A percentile compares a stretch with the other conserved stretches of the same genome.
Evolutionary conservation across 2,888 invertebrate species (phyloP).

Genomic region (Apoda limacodes): DNA sequence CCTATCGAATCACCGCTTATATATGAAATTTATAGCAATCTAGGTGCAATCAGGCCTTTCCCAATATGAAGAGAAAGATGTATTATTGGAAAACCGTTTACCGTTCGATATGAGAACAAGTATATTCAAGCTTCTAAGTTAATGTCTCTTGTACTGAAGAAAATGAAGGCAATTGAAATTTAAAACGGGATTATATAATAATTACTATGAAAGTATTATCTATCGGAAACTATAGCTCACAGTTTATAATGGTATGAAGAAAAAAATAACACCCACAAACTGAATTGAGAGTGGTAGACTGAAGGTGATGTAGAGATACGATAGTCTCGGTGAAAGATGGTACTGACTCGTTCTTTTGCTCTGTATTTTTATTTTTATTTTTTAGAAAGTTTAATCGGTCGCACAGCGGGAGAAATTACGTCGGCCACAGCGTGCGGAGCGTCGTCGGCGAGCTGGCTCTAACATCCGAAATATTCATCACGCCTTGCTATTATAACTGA

Average conservation of each 20-base stretch:
- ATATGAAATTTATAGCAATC: slow-evolving; percentile 65
- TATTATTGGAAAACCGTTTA: slow-evolving; percentile 55
- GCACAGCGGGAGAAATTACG: slow-evolving; percentile 62
- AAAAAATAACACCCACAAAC: slow-evolving; percentile 30
- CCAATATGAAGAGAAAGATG: slow-evolving; percentile 51
- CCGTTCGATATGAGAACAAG: too few relatives aligned
- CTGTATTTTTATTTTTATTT: slow-evolving; percentile 52
- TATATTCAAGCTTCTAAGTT: too few relatives aligned
- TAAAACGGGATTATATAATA: too few relatives aligned
- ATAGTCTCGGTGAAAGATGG: slow-evolving; percentile 64
- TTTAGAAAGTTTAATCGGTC: slow-evolving; percentile 66
- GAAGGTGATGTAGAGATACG: slow-evolving; percentile 37
- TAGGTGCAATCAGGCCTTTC: slow-evolving; percentile 56
- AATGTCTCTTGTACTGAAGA: too few relatives aligned
- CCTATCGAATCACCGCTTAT: slow-evolving; percentile 53
- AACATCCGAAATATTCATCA: slow-evolving; percentile 52
- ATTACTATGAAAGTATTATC: too few relatives aligned
- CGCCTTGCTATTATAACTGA: slow-evolving; percentile 44
- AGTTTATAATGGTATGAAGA: slow-evolving; percentile 10
- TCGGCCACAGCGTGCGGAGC: too few relatives aligned
- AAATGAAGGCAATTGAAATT: too few relatives aligned
- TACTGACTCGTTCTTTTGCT: slow-evolving; percentile 60
- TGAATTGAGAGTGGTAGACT: slow-evolving; percentile 29
- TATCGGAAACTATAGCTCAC: too few relatives aligned
- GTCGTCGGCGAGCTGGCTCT: slow-evolving; percentile 41